Base-by-base conservation (phyloP, 2,113 vertebrate genomes). In the Anoplopoma fimbria region DNA sequence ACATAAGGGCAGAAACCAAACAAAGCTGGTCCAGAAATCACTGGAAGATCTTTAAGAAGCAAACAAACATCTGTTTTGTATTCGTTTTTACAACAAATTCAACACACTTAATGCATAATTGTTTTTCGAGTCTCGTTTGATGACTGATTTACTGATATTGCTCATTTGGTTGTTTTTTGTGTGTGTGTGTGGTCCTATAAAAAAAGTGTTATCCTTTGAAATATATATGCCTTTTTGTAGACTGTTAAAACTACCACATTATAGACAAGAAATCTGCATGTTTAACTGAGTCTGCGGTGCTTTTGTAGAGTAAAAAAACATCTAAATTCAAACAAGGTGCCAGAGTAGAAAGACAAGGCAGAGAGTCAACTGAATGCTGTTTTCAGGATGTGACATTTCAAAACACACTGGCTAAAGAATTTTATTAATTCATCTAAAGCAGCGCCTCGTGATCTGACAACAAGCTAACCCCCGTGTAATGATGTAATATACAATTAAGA, bases 281-380 rank as follows among this genome's bases (percentile, higher is more conserved):
- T 77, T 72, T 27, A 65, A 75, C n/a, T 4, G 33, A 71, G 69
- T 68, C 25, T 57, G 49, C 0, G 6, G 42, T 17, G 15, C 7
- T 72, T 84, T 83, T 60, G 49, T 27, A 47, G 19, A 42, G 19
- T 57, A 38, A 60, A 75, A 38, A 25, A 38, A 10, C 49, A 10
- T 40, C 6, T 36, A 4, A 71, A 45, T 72, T 33, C 27, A 69
- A 71, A 86, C 17, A 79, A 80, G 75, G 77, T 67, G 61, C 57
- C 55, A 47, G 10, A 75, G 12, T 15, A 38, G 21, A 73, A 77
- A 51, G 8, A 57, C 34, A n/a, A 19, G 31, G 15, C 1, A 73
- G 29, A 0, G 17, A n/a, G 9, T 2, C 2, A 47, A 78, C 5
- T 49, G 36, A 80, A 58, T 58, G 14, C 40, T 40, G 29, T 2